These are phyloP conservation scores for Scaptomyza polygonia DNA, from an alignment of 2,888 invertebrate genomes.

Conservation along the genomic window DNA sequence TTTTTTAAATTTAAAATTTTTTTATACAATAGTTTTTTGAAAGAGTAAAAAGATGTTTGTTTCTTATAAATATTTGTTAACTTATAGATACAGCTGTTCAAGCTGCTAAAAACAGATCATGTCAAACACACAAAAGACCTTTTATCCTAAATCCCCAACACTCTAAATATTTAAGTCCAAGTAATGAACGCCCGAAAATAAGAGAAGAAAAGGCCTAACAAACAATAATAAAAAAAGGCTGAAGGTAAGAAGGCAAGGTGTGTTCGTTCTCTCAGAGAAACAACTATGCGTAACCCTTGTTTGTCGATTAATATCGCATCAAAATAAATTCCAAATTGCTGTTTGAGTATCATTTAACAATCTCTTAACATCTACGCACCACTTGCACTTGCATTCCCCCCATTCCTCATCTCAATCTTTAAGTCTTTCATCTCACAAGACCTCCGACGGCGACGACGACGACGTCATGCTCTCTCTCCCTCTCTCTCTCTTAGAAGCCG, in stretches of 20 bases:
- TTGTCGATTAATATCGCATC: conserved; percentile 74
- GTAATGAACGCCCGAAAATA: neutral
- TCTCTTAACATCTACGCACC: conserved; percentile 70
- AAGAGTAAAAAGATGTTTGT: neutral
- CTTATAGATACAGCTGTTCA: neutral
- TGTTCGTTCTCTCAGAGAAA: conserved; percentile 41
- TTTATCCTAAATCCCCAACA: neutral
- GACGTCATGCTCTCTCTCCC: conserved; percentile 30
- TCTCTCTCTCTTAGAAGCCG: conserved; percentile 32
- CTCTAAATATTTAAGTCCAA: neutral
- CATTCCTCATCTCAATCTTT: conserved; percentile 4
- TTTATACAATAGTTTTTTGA: no score
- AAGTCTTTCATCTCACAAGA: conserved; percentile 28
- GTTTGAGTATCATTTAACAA: conserved; percentile 76
- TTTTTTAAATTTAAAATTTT: no score
- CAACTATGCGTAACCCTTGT: conserved; percentile 69
- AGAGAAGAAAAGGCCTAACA: neutral
- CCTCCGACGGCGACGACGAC: conserved; percentile 45
- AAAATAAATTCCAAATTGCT: conserved; percentile 76
- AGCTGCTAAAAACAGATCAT: neutral
- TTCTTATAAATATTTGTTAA: neutral
- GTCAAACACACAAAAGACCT: neutral
- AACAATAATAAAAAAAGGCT: conserved; percentile 2
- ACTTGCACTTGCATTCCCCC: conserved; percentile 22
- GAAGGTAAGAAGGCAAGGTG: conserved; percentile 55